These are phyloP conservation scores for Cataglyphis albicans DNA, from an alignment of 2,888 invertebrate species.

Conservation along the genomic window DNA sequence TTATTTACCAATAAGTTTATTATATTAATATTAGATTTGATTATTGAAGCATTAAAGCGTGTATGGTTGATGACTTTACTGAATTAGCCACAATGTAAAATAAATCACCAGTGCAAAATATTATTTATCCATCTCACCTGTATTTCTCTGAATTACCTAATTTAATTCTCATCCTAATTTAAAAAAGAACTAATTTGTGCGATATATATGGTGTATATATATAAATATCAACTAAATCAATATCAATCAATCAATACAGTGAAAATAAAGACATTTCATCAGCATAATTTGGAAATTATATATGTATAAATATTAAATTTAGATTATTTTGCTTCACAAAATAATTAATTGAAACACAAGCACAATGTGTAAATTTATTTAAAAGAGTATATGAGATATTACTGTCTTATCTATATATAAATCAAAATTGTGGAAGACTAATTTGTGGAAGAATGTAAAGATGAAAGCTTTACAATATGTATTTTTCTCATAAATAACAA, in stretches of 20 bases:
- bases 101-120: neutral
- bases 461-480: slow-evolving; percentile 28
- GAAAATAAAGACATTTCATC: neutral
- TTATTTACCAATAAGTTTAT: slow-evolving; percentile 32
- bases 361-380: slow-evolving; percentile 58
- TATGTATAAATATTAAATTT: slow-evolving; percentile 34
- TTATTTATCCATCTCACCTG: neutral
- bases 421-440: slow-evolving; percentile 65
- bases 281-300: neutral
- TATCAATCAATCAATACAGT: neutral
- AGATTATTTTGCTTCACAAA: neutral
- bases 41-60: slow-evolving; percentile 13
- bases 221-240: neutral
- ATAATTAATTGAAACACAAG: slow-evolving; percentile 27
- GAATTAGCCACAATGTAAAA: slow-evolving; percentile 21
- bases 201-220: neutral
- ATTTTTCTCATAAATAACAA: slow-evolving; percentile 51
- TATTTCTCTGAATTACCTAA: neutral
- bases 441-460: slow-evolving; percentile 58
- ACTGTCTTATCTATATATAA: slow-evolving; percentile 68
- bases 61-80: neutral
- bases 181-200: slow-evolving; percentile 2
- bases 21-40: slow-evolving; percentile 5
- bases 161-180: neutral
- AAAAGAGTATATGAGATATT: slow-evolving; percentile 61